phyloP scores from a whole-genome alignment of 2,113 vertebrate species.

The Ailurus styani region DNA sequence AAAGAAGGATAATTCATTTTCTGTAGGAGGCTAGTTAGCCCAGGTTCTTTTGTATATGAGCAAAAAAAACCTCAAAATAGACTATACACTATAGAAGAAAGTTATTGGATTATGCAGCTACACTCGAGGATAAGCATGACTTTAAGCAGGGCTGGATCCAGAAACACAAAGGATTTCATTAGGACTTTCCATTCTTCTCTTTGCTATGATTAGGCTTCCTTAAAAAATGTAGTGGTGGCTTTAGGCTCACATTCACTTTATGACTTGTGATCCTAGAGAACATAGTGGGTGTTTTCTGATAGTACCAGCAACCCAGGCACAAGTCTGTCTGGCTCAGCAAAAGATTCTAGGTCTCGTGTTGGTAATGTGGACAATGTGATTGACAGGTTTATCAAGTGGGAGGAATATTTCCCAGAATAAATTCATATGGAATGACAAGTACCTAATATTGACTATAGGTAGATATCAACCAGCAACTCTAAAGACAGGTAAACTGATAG shows the following conservation, averaged over 20 bases:
- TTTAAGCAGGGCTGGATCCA: background rate
- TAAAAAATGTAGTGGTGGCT: background rate
- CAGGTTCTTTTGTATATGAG: background rate
- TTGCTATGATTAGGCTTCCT: background rate
- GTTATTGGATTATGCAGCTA: background rate
- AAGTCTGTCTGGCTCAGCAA: background rate
- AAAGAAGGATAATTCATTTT: background rate
- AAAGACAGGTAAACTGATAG: background rate
- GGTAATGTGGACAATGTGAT: background rate
- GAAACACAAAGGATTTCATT: background rate
- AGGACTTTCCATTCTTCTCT: background rate
- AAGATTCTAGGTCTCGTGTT: background rate
- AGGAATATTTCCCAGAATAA: background rate
- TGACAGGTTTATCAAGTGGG: background rate
- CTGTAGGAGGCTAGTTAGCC: background rate
- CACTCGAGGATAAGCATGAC: background rate
- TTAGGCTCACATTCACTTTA: background rate
- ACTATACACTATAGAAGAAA: background rate
- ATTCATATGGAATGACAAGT: background rate
- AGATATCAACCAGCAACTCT: background rate
- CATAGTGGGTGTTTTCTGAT: background rate
- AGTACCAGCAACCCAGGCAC: rapidly evolving
- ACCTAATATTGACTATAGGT: background rate
- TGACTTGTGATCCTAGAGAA: background rate
- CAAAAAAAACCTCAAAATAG: background rate